These are phyloP conservation scores for Ophioninae sp. DNA, from an alignment of 2,888 invertebrate species.

Conservation along the genomic window DNA sequence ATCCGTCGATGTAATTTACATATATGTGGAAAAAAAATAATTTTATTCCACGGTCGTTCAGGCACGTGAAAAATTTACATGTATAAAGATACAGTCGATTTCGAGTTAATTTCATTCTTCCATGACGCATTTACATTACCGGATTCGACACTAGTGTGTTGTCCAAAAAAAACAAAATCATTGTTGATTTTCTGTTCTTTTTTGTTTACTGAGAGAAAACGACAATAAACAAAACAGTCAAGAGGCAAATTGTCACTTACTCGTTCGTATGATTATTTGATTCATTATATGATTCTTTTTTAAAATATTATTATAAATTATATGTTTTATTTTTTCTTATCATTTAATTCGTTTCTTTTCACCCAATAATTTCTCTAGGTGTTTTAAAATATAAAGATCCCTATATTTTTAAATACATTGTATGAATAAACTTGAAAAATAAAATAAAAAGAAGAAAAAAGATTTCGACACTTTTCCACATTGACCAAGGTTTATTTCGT, in stretches of 20 bases:
- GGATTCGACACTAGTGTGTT: not conserved
- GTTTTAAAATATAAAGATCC: too few relatives aligned
- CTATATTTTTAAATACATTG: not conserved
- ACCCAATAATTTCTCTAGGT: not conserved
- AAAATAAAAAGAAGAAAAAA: not conserved
- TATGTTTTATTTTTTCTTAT: not conserved
- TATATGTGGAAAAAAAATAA: not conserved
- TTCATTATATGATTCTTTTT: too few relatives aligned
- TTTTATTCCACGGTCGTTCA: not conserved
- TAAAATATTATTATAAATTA: too few relatives aligned
- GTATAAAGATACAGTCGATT: too few relatives aligned
- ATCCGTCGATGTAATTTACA: slow-evolving; percentile 5
- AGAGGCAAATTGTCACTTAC: not conserved
- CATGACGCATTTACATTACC: not conserved
- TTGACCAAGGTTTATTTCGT: not conserved
- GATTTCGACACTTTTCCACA: not conserved
- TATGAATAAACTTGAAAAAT: not conserved
- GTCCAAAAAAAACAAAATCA: not conserved
- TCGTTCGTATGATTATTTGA: not conserved
- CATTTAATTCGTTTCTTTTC: not conserved
- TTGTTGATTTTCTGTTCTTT: too few relatives aligned
- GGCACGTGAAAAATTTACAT: not conserved
- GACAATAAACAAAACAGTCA: not conserved
- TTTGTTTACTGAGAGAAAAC: not conserved
- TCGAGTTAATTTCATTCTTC: too few relatives aligned